These are phyloP conservation scores for Pentalonia nigronervosa DNA, from an alignment of 1,140 invertebrate species.

Conservation along the genomic window DNA sequence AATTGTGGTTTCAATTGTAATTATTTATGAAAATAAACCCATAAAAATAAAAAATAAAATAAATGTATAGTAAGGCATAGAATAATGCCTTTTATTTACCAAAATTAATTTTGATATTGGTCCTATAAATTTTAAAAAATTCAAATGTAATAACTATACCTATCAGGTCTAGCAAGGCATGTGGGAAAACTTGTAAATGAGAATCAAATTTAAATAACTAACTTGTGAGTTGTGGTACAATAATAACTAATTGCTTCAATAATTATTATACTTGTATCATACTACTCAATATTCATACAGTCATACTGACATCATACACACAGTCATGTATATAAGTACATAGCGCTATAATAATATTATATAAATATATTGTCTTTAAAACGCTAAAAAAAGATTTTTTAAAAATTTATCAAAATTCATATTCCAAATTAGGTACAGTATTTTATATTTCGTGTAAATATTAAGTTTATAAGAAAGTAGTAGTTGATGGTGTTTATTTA, in stretches of 20 bases:
- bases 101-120: neutral
- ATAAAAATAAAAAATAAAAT: neutral
- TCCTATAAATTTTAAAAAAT: neutral
- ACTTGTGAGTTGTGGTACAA: neutral
- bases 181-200: neutral
- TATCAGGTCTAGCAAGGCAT: neutral
- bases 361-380: neutral
- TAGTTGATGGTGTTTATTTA: neutral
- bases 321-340: neutral
- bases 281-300: neutral
- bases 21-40: too few relatives aligned
- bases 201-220: neutral
- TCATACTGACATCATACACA: neutral
- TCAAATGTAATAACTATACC: neutral
- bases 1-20: too few relatives aligned
- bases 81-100: neutral
- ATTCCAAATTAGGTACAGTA: too few relatives aligned
- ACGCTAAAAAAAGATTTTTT: neutral
- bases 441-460: neutral
- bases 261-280: too few relatives aligned
- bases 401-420: neutral
- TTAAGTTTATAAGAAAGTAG: neutral
- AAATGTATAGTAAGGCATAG: neutral
- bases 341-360: too few relatives aligned
- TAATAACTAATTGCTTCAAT: too few relatives aligned